phyloP scores from a whole-genome alignment of 2,797 vertebrate species.

The Trachurus trachurus region DNA sequence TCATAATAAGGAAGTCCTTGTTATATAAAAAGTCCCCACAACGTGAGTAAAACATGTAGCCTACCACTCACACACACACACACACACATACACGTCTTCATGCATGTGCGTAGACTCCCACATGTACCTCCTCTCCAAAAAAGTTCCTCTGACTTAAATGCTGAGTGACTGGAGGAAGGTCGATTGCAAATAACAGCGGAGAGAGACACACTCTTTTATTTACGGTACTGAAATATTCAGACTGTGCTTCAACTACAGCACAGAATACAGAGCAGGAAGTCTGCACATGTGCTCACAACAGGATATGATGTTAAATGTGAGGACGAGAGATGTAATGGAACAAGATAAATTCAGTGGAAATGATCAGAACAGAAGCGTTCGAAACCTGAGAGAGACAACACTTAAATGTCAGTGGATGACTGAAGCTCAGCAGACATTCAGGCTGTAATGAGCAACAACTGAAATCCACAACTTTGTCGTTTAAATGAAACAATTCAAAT shows the following conservation, averaged over 20 bases:
- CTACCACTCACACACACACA: background rate
- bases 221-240: conserved; percentile 57
- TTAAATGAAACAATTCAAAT: background rate
- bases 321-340: conserved; percentile 14
- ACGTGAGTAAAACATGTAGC: background rate
- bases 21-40: too few species aligned
- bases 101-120: background rate
- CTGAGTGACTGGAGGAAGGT: conserved; percentile 45
- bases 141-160: conserved; percentile 27
- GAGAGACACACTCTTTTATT: conserved; percentile 58
- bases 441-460: background rate
- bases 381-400: conserved; percentile 21
- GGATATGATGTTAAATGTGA: conserved; percentile 37
- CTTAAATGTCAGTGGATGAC: conserved; percentile 34
- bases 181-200: conserved; percentile 46
- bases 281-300: background rate
- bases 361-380: conserved; percentile 5
- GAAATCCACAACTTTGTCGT: background rate
- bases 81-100: background rate
- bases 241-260: conserved; percentile 25
- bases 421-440: background rate
- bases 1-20: too few species aligned
- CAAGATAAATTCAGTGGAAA: conserved; percentile 37
- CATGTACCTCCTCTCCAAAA: background rate
- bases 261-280: conserved; percentile 39